Evolutionary conservation across 2,797 vertebrate species (phyloP).

Genomic region (Rhadinocentrus ornatus): DNA sequence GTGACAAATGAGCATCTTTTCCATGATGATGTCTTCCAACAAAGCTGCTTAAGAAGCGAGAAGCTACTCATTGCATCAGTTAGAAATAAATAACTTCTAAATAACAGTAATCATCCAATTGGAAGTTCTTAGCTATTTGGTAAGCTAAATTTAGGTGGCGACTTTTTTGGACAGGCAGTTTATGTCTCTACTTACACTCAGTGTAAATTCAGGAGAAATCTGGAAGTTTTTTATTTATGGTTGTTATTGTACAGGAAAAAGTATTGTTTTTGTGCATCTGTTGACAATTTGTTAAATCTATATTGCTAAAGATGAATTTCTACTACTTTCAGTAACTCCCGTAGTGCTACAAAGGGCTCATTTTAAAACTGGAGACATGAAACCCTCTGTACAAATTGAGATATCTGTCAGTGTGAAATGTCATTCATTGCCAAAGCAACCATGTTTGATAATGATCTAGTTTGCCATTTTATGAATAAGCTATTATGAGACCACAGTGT

Average conservation of each 20-base stretch:
- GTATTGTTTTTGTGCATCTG: neutral
- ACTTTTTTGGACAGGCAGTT: neutral
- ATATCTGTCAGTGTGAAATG: slow-evolving; percentile 21
- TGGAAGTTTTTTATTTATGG: neutral
- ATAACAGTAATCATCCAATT: neutral
- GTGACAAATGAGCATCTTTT: too few species aligned
- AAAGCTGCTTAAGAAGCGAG: too few species aligned
- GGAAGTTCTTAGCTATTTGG: neutral
- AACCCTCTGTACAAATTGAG: neutral
- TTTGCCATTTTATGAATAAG: slow-evolving; percentile 42
- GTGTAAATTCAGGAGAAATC: neutral
- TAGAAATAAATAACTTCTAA: too few species aligned
- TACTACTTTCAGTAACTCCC: neutral
- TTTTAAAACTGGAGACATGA: slow-evolving; percentile 10
- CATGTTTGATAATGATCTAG: slow-evolving; percentile 36
- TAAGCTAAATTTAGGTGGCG: too few species aligned
- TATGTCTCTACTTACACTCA: neutral
- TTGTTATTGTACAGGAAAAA: neutral
- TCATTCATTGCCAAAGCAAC: slow-evolving; percentile 54
- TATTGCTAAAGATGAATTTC: neutral
- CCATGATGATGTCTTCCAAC: too few species aligned
- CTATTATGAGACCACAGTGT: neutral
- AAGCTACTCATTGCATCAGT: too few species aligned
- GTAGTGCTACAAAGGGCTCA: neutral
- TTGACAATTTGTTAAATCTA: neutral